Conservation (phyloP, 2,797 vertebrate genomes). For the Oryzias sinensis region DNA sequence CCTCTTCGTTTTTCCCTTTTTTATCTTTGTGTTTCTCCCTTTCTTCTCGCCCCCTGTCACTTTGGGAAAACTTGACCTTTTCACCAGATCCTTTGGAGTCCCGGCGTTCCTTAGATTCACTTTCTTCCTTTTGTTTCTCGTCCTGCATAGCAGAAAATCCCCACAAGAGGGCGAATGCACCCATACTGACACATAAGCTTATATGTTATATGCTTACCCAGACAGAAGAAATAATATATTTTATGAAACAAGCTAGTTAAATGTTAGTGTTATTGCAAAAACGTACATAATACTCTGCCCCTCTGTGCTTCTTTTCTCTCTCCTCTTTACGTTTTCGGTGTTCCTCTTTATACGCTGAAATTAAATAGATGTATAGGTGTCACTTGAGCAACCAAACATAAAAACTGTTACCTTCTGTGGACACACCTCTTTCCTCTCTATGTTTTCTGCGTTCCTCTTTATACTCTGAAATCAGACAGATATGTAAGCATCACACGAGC, state of each 20-base stretch:
- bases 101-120: conserved; percentile 37
- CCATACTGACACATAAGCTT: neutral
- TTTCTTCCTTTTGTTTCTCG: conserved; percentile 52
- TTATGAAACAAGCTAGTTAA: neutral
- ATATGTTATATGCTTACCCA: no score
- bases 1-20: conserved; percentile 11
- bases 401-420: neutral
- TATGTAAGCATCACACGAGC: no score
- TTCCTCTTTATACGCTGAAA: conserved; percentile 65
- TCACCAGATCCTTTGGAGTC: conserved; percentile 33
- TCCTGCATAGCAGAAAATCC: conserved; percentile 57
- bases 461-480: conserved; percentile 53
- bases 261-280: neutral
- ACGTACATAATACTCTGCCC: conserved; percentile 66
- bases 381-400: neutral
- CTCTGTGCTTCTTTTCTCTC: conserved; percentile 66
- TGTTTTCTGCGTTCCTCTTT: conserved; percentile 57
- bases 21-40: conserved; percentile 20
- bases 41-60: conserved; percentile 43
- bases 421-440: conserved; percentile 14
- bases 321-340: conserved; percentile 65
- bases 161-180: neutral
- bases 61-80: conserved; percentile 20
- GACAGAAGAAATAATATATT: neutral
- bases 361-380: conserved; percentile 8